These are phyloP conservation scores for Morone chrysops DNA, from an alignment of 2,113 vertebrate species.

Conservation along the genomic window DNA sequence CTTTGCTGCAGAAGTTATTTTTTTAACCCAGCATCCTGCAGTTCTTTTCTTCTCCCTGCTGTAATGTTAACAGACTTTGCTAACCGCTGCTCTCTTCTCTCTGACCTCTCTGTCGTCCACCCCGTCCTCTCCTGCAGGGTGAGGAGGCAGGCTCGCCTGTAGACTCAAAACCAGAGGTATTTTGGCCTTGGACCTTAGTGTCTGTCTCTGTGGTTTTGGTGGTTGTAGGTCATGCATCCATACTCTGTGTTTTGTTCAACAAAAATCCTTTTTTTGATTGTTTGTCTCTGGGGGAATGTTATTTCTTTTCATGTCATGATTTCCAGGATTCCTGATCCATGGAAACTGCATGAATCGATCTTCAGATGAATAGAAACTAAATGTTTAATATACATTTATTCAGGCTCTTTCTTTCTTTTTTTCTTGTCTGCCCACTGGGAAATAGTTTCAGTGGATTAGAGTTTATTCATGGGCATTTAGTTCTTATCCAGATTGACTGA, in stretches of 20 bases:
- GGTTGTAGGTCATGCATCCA: conserved; percentile 50
- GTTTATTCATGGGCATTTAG: conserved; percentile 10
- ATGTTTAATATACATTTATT: conserved; percentile 38
- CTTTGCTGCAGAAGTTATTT: conserved; percentile 33
- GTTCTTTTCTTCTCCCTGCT: conserved; percentile 36
- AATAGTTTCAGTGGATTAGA: conserved; percentile 14
- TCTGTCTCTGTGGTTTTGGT: conserved; percentile 58
- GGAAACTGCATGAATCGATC: conserved; percentile 47
- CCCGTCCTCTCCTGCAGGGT: conserved; percentile 70
- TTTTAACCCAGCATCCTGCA: conserved; percentile 36
- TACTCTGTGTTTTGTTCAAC: conserved; percentile 39
- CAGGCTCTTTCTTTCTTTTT: neutral
- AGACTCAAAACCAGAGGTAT: conserved; percentile 87
- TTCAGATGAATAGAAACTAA: conserved; percentile 35
- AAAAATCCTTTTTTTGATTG: conserved; percentile 22
- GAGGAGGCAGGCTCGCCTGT: conserved; percentile 83
- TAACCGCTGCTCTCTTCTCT: conserved; percentile 60
- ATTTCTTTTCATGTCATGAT: conserved; percentile 27
- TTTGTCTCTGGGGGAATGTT: conserved; percentile 55
- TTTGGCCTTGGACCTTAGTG: conserved; percentile 69
- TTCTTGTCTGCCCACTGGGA: neutral
- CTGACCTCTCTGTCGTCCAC: conserved; percentile 54
- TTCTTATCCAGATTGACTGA: conserved; percentile 12
- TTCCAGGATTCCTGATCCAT: conserved; percentile 57
- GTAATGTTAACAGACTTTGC: conserved; percentile 50